Conservation (phyloP, 2,888 invertebrate genomes). For the Pristionchus mayeri region DNA sequence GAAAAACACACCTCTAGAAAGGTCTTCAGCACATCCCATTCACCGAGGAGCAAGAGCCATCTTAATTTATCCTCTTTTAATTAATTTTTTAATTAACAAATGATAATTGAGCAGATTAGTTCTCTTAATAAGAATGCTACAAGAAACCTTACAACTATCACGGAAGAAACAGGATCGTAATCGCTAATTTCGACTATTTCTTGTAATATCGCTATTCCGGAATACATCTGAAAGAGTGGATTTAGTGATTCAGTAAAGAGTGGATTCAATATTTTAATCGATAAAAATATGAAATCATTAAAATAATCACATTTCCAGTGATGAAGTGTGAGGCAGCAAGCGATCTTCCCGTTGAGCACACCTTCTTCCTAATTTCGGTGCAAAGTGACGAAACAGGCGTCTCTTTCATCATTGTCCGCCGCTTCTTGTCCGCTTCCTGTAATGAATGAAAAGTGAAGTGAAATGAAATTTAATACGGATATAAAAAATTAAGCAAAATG, state of each 20-base stretch:
- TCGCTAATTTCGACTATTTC: neutral
- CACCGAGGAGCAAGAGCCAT: neutral
- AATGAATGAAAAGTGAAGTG: no score
- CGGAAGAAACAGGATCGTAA: neutral
- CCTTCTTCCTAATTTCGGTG: neutral
- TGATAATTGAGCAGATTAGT: neutral
- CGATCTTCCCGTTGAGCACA: neutral
- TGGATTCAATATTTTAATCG: no score
- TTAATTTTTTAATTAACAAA: no score
- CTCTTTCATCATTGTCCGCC: neutral
- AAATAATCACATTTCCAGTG: slow-evolving; percentile 10
- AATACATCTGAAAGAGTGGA: no score
- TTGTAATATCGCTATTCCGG: neutral
- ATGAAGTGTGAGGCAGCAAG: neutral
- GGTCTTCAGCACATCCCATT: neutral
- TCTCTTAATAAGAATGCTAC: neutral
- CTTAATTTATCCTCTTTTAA: no score
- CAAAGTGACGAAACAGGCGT: neutral
- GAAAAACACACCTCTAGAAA: neutral
- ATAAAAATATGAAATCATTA: no score
- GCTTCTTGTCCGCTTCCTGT: neutral
- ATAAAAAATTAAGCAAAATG: no score
- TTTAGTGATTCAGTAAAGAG: no score
- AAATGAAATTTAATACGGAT: no score
- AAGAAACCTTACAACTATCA: neutral